Evolutionary conservation across 2,797 vertebrate species (phyloP).

Genomic region (Poecilia wingei): DNA sequence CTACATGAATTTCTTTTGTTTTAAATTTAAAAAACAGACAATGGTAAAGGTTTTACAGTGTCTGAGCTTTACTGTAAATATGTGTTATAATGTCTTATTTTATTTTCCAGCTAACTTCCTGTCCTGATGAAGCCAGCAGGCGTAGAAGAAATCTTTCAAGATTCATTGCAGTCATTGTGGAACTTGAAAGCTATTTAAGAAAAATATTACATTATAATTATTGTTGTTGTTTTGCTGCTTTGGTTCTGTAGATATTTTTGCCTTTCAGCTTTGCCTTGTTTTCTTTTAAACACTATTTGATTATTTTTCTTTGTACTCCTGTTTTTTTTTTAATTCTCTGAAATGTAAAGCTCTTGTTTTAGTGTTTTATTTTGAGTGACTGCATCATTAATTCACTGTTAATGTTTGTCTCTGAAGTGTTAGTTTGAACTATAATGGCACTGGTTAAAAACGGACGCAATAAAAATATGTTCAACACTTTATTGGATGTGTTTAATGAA

Average conservation of each 20-base stretch:
- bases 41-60: too few species aligned
- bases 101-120: slow-evolving; percentile 67
- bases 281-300: slow-evolving; percentile 53
- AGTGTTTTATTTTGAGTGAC: slow-evolving; percentile 61
- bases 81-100: background rate
- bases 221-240: slow-evolving; percentile 49
- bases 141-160: slow-evolving; percentile 56
- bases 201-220: slow-evolving; percentile 55
- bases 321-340: slow-evolving; percentile 48
- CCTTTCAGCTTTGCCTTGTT: slow-evolving; percentile 70
- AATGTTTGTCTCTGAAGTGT: slow-evolving; percentile 70
- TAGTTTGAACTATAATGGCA: slow-evolving; percentile 55
- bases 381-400: slow-evolving; percentile 48
- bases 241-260: slow-evolving; percentile 64
- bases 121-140: slow-evolving; percentile 44
- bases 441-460: slow-evolving; percentile 68
- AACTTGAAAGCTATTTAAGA: slow-evolving; percentile 45
- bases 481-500: slow-evolving; percentile 29
- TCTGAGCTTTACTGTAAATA: background rate
- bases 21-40: background rate
- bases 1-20: background rate
- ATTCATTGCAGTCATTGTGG: slow-evolving; percentile 59
- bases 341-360: slow-evolving; percentile 54
- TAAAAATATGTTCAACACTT: slow-evolving; percentile 9
- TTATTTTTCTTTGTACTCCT: slow-evolving; percentile 48